Evolutionary conservation across 2,113 vertebrate genomes (phyloP).

Genomic region (Tichodroma muraria): DNA sequence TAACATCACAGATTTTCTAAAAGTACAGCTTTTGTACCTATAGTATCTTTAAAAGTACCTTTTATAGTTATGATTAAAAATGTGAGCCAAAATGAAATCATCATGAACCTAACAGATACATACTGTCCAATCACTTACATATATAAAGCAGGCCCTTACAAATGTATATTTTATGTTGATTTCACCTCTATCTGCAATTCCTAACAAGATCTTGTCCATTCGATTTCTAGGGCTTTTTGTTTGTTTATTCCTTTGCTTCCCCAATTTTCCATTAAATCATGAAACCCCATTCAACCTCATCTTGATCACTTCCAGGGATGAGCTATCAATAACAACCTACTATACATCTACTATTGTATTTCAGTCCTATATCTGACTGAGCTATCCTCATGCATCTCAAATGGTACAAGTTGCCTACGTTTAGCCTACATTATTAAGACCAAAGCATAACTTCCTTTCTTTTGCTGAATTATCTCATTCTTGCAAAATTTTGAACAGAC

Average conservation of each 20-base stretch:
- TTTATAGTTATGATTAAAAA: background rate
- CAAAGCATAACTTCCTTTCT: background rate
- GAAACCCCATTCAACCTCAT: background rate
- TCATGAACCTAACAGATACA: background rate
- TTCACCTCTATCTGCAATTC: background rate
- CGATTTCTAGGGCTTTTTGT: background rate
- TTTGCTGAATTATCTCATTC: background rate
- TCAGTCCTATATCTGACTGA: background rate
- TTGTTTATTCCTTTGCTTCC: background rate
- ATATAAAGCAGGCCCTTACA: background rate
- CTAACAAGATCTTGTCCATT: background rate
- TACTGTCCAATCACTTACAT: background rate
- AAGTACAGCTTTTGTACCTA: background rate
- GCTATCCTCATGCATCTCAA: background rate
- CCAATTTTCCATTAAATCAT: background rate
- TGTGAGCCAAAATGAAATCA: background rate
- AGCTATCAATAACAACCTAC: background rate
- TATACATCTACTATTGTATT: background rate
- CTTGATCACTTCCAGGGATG: background rate
- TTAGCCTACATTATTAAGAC: background rate
- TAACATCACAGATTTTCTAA: background rate
- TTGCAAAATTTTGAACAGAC: background rate
- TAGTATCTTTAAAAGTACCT: too few species aligned
- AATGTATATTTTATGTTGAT: background rate
- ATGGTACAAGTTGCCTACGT: background rate